Evolutionary conservation across 1,140 invertebrate genomes (phyloP).

Genomic region (Acromyrmex heyeri): DNA sequence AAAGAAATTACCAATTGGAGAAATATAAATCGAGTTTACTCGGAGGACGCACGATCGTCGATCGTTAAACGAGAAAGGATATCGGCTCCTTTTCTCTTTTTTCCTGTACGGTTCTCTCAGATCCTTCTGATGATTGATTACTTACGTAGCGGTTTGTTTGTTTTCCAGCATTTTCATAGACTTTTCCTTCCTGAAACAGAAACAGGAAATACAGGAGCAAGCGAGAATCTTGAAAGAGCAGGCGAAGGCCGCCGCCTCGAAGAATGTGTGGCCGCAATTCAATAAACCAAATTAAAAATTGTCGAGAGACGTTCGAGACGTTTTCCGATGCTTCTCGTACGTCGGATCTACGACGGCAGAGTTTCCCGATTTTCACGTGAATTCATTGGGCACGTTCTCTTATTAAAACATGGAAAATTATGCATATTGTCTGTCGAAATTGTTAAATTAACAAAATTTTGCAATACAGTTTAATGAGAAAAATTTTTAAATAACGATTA

Average conservation of each 20-base stretch:
- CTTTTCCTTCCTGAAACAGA: conserved; percentile 93
- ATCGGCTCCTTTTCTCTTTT: conserved; percentile 42
- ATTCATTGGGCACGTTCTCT: conserved; percentile 59
- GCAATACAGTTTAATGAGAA: background rate
- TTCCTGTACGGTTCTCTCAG: conserved; percentile 34
- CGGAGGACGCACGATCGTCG: conserved; percentile 15
- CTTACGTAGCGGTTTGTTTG: conserved; percentile 80
- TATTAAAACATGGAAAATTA: conserved; percentile 17
- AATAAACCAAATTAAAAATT: conserved; percentile 84
- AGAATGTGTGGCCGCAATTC: conserved; percentile 86
- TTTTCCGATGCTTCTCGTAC: conserved; percentile 71
- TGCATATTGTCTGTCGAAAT: background rate
- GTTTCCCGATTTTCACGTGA: conserved; percentile 20
- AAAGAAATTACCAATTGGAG: conserved; percentile 24
- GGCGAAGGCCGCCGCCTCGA: conserved; percentile 82
- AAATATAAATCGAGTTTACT: conserved; percentile 20
- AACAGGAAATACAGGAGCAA: conserved; percentile 89
- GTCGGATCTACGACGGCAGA: conserved; percentile 35
- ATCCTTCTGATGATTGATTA: conserved; percentile 47
- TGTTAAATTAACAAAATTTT: background rate
- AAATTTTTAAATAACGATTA: background rate
- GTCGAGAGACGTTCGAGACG: conserved; percentile 67
- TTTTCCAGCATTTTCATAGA: conserved; percentile 91
- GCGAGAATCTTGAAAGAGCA: conserved; percentile 86
- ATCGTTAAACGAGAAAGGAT: conserved; percentile 38